phyloP scores from a whole-genome alignment of 2,888 invertebrate species.

The Zhuqinia jingwanae region DNA sequence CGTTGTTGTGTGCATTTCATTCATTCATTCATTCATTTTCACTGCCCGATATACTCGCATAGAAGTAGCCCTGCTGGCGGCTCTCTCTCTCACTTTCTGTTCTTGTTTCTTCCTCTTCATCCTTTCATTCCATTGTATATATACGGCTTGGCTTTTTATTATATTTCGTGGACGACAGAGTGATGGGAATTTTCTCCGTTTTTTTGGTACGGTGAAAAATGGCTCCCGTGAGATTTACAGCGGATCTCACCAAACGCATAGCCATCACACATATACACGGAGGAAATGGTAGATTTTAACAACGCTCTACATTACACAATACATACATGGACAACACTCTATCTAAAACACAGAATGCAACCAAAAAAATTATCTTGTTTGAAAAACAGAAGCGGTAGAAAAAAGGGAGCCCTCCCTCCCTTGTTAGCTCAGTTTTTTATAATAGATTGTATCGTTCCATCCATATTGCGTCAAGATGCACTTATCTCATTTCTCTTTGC shows the following conservation, averaged over 20 bases:
- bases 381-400: not conserved
- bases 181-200: conserved; percentile 64
- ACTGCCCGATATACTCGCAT: conserved; percentile 14
- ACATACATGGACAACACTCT: not conserved
- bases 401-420: not conserved
- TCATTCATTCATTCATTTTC: conserved; percentile 50
- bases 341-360: not conserved
- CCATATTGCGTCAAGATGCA: too few relatives aligned
- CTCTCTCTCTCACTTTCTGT: too few relatives aligned
- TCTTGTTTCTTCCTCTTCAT: too few relatives aligned
- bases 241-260: conserved; percentile 23
- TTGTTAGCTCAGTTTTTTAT: too few relatives aligned
- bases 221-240: conserved; percentile 62
- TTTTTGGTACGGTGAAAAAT: conserved; percentile 66
- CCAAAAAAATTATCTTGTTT: conserved; percentile 23
- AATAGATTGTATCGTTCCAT: too few relatives aligned
- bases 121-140: too few relatives aligned
- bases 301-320: too few relatives aligned
- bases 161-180: conserved; percentile 54
- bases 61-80: not conserved
- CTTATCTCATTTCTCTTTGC: not conserved
- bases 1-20: conserved; percentile 25
- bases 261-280: not conserved
- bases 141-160: conserved; percentile 3
- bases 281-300: not conserved